Base-by-base conservation (phyloP, 2,797 vertebrate species). In the Arnoldichthys spilopterus region DNA sequence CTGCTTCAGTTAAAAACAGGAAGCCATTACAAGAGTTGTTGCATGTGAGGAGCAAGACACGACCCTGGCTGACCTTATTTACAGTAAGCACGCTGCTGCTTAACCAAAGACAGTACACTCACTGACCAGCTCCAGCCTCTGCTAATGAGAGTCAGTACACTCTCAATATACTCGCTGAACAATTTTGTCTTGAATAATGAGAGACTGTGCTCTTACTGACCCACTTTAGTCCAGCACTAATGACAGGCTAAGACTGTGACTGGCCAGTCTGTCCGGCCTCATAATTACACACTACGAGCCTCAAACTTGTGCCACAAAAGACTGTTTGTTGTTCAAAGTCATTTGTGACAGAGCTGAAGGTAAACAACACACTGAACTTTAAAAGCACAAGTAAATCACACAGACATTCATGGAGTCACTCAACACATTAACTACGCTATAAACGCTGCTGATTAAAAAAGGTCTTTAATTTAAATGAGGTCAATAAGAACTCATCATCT, bases 61-160 rank as follows among this genome's bases (percentile, higher is more conserved):
- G 56, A 53, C 74, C 58, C 63, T 20, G 58, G 58, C 45, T 32
- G 59, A 68, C 73, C 67, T 59, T 59, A 72, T 75, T 79, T 79
- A 81, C 69, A 56, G 59, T 67, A 74, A 56, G 32, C 73, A 59
- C 58, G 28, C 28, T 56, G 59, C 40, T 37, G 49, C 45, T 69
- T 76, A 75, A 77, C 71, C 34, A 80, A 77, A 80, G 71, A 77
- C 83, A 82, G 80, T 82, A 47, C 51, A 61, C 34, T 32, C 11
- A n/a, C 74, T 80, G 70, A 74, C 77, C 77, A 74, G 58, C 76
- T 73, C 73, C 49, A 11, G 56, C 30, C 74, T 74, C 53, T 16
- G 22, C 67, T 68, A 74, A 79, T 72, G 62, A 82, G 40, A 80
- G 45, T 64, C 74, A 72, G 72, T 76, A 45, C 15, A 61, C 73